phyloP scores from a whole-genome alignment of 2,888 invertebrate species.

The Arenicola marina region DNA sequence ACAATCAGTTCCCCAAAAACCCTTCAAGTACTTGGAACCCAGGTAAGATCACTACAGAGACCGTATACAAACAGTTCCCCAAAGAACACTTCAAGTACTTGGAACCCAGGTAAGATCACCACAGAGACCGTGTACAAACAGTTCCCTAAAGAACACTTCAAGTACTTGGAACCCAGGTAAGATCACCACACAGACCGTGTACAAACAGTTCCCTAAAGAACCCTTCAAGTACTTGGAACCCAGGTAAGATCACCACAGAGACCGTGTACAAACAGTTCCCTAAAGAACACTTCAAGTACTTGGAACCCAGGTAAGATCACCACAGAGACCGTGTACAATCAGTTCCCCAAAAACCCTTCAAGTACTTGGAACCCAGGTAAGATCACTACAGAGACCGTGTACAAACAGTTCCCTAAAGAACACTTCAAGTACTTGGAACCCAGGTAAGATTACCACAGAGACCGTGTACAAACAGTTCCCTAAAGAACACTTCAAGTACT shows the following conservation, averaged over 20 bases:
- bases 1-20: constrained; percentile 87
- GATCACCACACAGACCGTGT: no score
- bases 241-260: no score
- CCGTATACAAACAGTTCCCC: constrained; percentile 88
- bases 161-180: constrained; percentile 82
- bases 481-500: constrained; percentile 91
- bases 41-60: no score
- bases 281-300: constrained; percentile 91
- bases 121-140: no score
- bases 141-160: constrained; percentile 90
- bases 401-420: constrained; percentile 89
- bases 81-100: constrained; percentile 94
- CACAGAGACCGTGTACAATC: no score
- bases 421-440: constrained; percentile 96
- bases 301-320: constrained; percentile 84
- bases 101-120: constrained; percentile 76
- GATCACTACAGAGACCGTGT: no score
- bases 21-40: constrained; percentile 94
- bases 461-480: no score
- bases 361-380: constrained; percentile 82
- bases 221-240: constrained; percentile 96
- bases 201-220: constrained; percentile 89
- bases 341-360: constrained; percentile 90
- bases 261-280: no score
- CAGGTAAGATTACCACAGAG: no score